Conservation (phyloP, 2,888 invertebrate species). For the Synergus japonicus region DNA sequence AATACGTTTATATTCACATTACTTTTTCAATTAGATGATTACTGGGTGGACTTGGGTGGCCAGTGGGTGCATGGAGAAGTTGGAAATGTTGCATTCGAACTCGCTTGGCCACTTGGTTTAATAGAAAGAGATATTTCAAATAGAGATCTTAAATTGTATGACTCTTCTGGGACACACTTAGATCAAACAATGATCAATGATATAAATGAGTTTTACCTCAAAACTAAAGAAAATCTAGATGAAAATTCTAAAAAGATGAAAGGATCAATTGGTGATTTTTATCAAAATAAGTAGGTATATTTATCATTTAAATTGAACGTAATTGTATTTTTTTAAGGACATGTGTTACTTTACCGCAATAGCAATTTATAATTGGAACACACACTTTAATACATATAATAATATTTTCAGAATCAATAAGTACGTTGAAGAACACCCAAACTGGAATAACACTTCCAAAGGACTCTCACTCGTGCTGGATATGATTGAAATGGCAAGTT, state of each 20-base stretch:
- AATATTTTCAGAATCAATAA: slow-evolving; percentile 47
- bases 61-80: slow-evolving; percentile 68
- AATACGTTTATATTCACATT: neutral
- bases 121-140: slow-evolving; percentile 46
- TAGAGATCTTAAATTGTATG: neutral
- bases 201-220: neutral
- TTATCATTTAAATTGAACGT: neutral
- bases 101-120: slow-evolving; percentile 64
- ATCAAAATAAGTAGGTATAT: slow-evolving; percentile 36
- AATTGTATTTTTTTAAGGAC: no score
- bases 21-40: slow-evolving; percentile 46
- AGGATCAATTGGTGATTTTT: slow-evolving; percentile 38
- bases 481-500: slow-evolving; percentile 44
- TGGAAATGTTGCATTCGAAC: slow-evolving; percentile 61
- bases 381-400: no score
- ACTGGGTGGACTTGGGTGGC: slow-evolving; percentile 65
- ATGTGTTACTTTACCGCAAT: no score
- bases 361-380: no score
- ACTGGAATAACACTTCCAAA: slow-evolving; percentile 48
- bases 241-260: neutral
- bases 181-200: neutral
- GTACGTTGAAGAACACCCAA: slow-evolving; percentile 53
- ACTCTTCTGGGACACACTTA: slow-evolving; percentile 4
- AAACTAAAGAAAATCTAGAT: neutral
- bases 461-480: slow-evolving; percentile 52